Evolutionary conservation across 2,888 invertebrate species (phyloP).

Genomic region (Thyatira batis): DNA sequence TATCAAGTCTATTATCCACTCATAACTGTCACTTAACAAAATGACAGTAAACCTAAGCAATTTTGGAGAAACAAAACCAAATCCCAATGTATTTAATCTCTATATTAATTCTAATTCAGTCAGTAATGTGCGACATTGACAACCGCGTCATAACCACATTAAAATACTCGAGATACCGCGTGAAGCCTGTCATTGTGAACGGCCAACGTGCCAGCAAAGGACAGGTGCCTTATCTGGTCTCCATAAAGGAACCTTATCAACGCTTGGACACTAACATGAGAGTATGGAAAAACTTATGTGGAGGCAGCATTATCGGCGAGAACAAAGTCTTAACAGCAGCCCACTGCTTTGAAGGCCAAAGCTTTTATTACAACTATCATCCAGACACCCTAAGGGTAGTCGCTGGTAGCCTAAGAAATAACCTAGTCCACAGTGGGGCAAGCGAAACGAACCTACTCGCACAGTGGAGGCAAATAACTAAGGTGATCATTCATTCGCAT

Average conservation of each 20-base stretch:
- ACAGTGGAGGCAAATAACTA: conserved; percentile 37
- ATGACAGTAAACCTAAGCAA: neutral
- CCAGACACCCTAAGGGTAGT: conserved; percentile 40
- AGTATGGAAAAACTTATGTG: conserved; percentile 58
- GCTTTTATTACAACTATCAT: conserved; percentile 40
- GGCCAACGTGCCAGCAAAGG: conserved; percentile 40
- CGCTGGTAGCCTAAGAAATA: conserved; percentile 46
- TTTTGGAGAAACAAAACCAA: conserved; percentile 11
- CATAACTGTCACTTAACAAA: neutral
- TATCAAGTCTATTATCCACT: no score
- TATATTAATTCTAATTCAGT: conserved; percentile 22
- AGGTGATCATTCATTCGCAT: conserved; percentile 25
- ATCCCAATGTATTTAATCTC: conserved; percentile 38
- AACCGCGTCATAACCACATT: conserved; percentile 52
- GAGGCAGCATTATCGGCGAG: conserved; percentile 56
- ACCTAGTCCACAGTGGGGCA: conserved; percentile 33
- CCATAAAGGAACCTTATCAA: conserved; percentile 46
- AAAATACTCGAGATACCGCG: conserved; percentile 44
- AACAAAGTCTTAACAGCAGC: conserved; percentile 56
- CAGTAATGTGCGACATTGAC: conserved; percentile 31
- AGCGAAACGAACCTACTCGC: conserved; percentile 28
- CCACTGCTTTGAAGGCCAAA: conserved; percentile 61
- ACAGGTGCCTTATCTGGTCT: conserved; percentile 58
- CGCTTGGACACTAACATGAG: conserved; percentile 10
- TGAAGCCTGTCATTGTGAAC: conserved; percentile 50